phyloP scores from a whole-genome alignment of 2,888 invertebrate genomes.

The Sinelater perroti region DNA sequence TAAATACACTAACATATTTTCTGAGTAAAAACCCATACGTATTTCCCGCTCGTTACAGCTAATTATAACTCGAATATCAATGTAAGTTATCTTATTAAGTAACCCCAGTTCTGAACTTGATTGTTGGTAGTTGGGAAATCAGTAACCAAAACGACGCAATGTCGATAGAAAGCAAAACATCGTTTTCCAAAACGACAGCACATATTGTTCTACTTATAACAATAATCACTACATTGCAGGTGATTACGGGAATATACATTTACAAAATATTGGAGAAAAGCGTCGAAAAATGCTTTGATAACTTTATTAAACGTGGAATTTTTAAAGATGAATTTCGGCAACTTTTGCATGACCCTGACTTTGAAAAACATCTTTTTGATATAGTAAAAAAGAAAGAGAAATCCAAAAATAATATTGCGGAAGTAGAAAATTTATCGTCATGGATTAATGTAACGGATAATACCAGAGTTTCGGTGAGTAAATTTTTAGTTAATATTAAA shows the following conservation, averaged over 20 bases:
- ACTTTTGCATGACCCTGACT: neutral
- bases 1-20: too few relatives aligned
- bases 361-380: neutral
- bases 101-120: too few relatives aligned
- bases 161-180: too few relatives aligned
- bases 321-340: slow-evolving; percentile 5
- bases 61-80: too few relatives aligned
- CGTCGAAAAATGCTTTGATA: neutral
- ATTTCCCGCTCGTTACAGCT: too few relatives aligned
- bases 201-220: too few relatives aligned
- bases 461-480: neutral
- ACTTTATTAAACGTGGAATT: neutral
- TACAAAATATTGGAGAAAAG: neutral
- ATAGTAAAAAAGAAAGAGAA: neutral
- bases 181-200: too few relatives aligned
- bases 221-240: too few relatives aligned
- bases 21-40: too few relatives aligned
- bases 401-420: neutral
- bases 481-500: neutral
- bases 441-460: neutral
- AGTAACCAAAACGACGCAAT: too few relatives aligned
- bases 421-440: neutral
- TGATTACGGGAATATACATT: neutral
- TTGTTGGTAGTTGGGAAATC: too few relatives aligned
- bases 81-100: too few relatives aligned